Percentiles rank a stretch among this genome's conserved stretches.
Evolutionary conservation across 2,888 invertebrate genomes (phyloP).

Genomic region (Synergus umbraculus): DNA sequence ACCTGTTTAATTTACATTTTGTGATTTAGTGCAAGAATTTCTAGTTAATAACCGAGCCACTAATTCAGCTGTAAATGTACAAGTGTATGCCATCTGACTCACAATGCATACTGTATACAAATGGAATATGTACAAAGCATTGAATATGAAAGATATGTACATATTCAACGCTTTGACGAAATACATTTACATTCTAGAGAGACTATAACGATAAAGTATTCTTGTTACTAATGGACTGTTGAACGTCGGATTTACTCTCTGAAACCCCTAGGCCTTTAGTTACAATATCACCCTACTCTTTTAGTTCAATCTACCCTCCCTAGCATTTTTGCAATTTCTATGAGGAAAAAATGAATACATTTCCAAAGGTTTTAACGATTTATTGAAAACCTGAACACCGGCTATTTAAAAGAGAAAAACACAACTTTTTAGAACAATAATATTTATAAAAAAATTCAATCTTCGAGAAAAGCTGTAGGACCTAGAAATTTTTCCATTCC

Average conservation of each 20-base stretch:
- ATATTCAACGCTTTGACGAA: conserved; percentile 25
- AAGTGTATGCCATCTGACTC: not conserved
- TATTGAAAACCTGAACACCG: not conserved
- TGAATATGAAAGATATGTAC: conserved; percentile 13
- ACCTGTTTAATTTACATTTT: too few species aligned
- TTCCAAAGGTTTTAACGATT: not conserved
- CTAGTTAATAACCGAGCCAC: not conserved
- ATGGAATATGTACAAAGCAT: conserved; percentile 32
- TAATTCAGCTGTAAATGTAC: not conserved
- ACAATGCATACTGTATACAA: conserved; percentile 15
- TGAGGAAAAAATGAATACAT: not conserved
- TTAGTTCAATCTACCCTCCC: not conserved
- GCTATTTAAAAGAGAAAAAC: not conserved
- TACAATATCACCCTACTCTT: not conserved
- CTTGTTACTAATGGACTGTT: conserved; percentile 6
- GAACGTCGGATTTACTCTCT: not conserved
- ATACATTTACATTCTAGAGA: not conserved
- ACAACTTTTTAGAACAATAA: not conserved
- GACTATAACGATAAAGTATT: not conserved
- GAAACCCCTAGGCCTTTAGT: not conserved
- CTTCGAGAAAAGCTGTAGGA: too few species aligned
- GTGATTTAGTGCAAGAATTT: too few species aligned
- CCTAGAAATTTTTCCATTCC: too few species aligned
- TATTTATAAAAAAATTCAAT: too few species aligned
- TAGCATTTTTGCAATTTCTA: not conserved